Evolutionary conservation across 1,140 invertebrate species (phyloP), one percentile per base, ranked within the genome.

Genomic region (Piezodorus guildinii): DNA sequence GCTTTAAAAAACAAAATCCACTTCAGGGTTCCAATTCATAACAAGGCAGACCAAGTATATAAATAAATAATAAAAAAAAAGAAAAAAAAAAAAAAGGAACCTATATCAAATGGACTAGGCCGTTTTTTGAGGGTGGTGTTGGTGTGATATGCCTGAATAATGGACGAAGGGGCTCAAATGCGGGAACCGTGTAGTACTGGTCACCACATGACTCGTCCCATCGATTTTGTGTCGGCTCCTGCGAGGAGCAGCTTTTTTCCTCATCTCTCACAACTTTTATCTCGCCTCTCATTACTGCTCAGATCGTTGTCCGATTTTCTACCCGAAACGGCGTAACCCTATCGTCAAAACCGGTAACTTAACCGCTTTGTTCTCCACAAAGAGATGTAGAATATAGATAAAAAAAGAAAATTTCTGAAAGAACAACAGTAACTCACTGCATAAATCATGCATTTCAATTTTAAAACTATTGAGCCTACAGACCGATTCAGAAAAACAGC

Each of bases 61-160:
- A 21, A 49, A 49, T 19, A 49, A 19, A 49, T 23, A 56, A 56
- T 56, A 56, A 3, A 56, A 23, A 56, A 56, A 56, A 56, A 3
- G 27, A 23, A 56, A 56, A 56, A 56, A 56, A 56, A 56, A 30
- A 30, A 30, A 30, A 30, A 30, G 8, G 17, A 56, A 56, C 52
- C 17, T 56, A 39, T 39, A 56, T 56, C 52, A 56, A 56, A 56
- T 56, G 52, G 52, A 56, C 52, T 56, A 56, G 52, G 52, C 23
- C 5, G 52, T 56, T 17, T 39, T 39, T 49, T 49, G 46, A 21
- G 15, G 52, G 52, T 23, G 23, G 52, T 19, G 52, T 39, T 39
- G 17, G 17, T 56, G 52, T 56, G 52, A 56, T 56, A 56, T 56
- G 52, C 17, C 17, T 56, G 52, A 56, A 56, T 56, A 56, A 56